Base-by-base conservation (phyloP, 2,888 invertebrate species). In the Reticulitermes lucifugus region DNA sequence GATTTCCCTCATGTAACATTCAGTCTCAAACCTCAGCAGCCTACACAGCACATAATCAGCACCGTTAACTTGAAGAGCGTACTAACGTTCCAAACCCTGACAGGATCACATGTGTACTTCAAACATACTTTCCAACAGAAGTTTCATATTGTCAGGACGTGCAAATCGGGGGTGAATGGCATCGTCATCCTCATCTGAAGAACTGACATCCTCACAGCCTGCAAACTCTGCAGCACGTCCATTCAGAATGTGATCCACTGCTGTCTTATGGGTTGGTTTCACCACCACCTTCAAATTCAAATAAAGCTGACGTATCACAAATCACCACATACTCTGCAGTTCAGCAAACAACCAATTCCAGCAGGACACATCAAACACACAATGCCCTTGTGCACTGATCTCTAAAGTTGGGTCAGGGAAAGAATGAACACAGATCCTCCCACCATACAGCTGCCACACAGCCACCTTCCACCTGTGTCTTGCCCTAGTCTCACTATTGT, bases 211-310 rank as follows among this genome's bases (percentile, higher is more conserved):
- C 90, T 94, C 93, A 88, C 92, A 94, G 79, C 95, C 96, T 1
- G 96, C 96, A 87, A 95, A 95, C n/a, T 96, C 91, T 6, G 97
- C 97, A 89, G 96, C 97, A 84, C 96, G 92, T 41, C 97, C 97
- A 89, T 95, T 95, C 80, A 97, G 91, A 87, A 97, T 95, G 88
- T 94, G 89, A 85, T 43, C 65, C 51, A 29, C 80, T 29, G 87
- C 59, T 46, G 80, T 81, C 70, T 70, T 81, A 41, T 81, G 81
- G 0, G 93, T 92, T 88, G 93, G 92, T 88, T 93, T 93, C 87
- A 93, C 92, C 88, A 93, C 93, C 85, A 93, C 92, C 93, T 93
- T 89, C 87, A 75, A 70, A 83, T 29, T 9, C 46, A 77, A 59
- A 18, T 18, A 55, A 55, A 18, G 14, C 1, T 46, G 77, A 79